Evolutionary conservation across 2,888 invertebrate genomes (phyloP).

Genomic region (Clistopyga incitator): DNA sequence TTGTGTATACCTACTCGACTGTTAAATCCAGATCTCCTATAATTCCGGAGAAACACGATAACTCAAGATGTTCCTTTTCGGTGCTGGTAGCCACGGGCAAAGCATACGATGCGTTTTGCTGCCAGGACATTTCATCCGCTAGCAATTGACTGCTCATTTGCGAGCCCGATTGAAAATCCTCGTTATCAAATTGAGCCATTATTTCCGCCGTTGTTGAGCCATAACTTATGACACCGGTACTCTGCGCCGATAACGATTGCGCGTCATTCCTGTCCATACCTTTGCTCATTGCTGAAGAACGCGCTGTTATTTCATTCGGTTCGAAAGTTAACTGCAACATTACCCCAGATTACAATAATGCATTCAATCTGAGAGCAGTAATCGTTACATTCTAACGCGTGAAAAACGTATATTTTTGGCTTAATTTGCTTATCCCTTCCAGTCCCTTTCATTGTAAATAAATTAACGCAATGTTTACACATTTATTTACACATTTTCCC

Average conservation of each 20-base stretch:
- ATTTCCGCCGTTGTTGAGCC: slow-evolving; percentile 77
- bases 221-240: slow-evolving; percentile 75
- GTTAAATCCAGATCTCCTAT: slow-evolving; percentile 80
- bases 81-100: slow-evolving; percentile 68
- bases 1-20: slow-evolving; percentile 72
- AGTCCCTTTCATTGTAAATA: no score
- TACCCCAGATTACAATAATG: not conserved
- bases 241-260: slow-evolving; percentile 61
- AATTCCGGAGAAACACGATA: slow-evolving; percentile 81
- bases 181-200: slow-evolving; percentile 78
- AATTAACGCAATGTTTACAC: no score
- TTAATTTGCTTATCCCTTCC: no score
- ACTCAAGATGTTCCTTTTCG: slow-evolving; percentile 77
- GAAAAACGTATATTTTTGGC: no score
- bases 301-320: slow-evolving; percentile 80
- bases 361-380: not conserved
- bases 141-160: slow-evolving; percentile 82
- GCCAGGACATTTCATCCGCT: slow-evolving; percentile 84
- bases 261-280: slow-evolving; percentile 68
- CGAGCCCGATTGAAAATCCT: slow-evolving; percentile 81
- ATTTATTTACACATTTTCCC: no score
- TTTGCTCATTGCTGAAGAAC: slow-evolving; percentile 78
- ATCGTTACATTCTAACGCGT: not conserved
- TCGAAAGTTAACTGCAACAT: slow-evolving; percentile 77
- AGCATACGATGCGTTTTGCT: slow-evolving; percentile 75